Base-by-base conservation (phyloP, 2,888 invertebrate species). In the Rotaria sp. region DNA sequence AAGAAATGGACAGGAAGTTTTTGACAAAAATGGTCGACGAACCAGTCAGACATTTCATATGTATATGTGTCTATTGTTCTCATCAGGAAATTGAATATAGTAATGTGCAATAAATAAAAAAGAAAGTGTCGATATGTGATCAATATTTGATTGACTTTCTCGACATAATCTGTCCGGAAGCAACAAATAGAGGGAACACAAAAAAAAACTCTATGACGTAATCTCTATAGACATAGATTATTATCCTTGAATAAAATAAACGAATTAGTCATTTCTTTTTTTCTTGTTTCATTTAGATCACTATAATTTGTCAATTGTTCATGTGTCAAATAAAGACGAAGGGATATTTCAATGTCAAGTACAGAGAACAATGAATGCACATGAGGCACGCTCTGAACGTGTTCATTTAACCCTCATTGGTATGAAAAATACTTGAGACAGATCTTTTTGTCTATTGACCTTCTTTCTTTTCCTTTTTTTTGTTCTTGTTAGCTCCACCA, bases 301-400 rank as follows among this genome's bases (percentile, higher is more conserved):
- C 21, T 80, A 80, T n/a, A 80, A 80, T 80, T 80, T 80, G 45
- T 45, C 80, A 45, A 80, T 80, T 45, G 45, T 45, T 45, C 41
- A 80, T 80, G 80, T 80, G n/a, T 80, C 80, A 80, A 45, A 41
- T 45, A 80, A 80, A 26, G 80, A 80, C n/a, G 45, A 80, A 80
- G 80, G 80, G 11, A 80, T 45, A 41, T 80, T 45, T 80, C 80
- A 80, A 45, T 80, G 80, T 80, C 80, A 80, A 80, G 80, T 45
- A 80, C 45, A 45, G 45, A 10, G 80, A 45, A 80, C 80, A 80
- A 41, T 80, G 45, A 35, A 26, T 45, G 45, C 80, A 45, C 80
- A 80, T 15, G 80, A 80, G 45, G 80, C 80, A 45, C 45, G 41
- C 45, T 80, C 80, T n/a, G 45, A 80, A 80, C 80, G 80, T 45